A percentile compares a stretch with the other conserved stretches of the same genome.
Evolutionary conservation across 1,140 invertebrate species (phyloP).

Genomic region (Akabosia matsudoensis): DNA sequence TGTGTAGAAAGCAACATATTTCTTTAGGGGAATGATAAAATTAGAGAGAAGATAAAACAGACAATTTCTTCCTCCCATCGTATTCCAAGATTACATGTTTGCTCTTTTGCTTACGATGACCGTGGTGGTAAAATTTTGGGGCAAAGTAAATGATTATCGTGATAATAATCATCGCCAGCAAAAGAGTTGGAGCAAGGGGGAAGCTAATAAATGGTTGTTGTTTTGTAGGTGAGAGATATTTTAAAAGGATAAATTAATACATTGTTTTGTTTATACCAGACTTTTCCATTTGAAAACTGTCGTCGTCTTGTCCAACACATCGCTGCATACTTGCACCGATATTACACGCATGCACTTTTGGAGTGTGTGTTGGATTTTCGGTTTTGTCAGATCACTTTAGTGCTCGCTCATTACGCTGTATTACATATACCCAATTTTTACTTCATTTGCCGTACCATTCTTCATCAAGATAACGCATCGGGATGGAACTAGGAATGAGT

Average conservation of each 20-base stretch:
- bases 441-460: neutral
- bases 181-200: neutral
- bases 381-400: neutral
- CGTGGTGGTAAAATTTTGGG: no score
- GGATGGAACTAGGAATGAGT: neutral
- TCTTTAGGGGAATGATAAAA: no score
- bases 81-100: constrained; percentile 20
- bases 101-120: no score
- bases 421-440: neutral
- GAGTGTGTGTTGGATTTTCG: no score
- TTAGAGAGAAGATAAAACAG: no score
- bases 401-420: neutral
- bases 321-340: neutral
- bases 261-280: constrained; percentile 6
- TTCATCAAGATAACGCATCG: neutral
- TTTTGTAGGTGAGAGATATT: neutral
- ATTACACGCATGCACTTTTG: no score
- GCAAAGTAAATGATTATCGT: neutral
- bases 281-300: constrained; percentile 21
- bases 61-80: no score
- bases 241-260: constrained; percentile 19
- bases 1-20: no score
- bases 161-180: neutral
- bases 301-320: neutral
- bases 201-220: neutral